These are phyloP conservation scores for Pygmarrhopalites habei DNA, from an alignment of 1,140 invertebrate genomes.

Conservation along the genomic window DNA sequence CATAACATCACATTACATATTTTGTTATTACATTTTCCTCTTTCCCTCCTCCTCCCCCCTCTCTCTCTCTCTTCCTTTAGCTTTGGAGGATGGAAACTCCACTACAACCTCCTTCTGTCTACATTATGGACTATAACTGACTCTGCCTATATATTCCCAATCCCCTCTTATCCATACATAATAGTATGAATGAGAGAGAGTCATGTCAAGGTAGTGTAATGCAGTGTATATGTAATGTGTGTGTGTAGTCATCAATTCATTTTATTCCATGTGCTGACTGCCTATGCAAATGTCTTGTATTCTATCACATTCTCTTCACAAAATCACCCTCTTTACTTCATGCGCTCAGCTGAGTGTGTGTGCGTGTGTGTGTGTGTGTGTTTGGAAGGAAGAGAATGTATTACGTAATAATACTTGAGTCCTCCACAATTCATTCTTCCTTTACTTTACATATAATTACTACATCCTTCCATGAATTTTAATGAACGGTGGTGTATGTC, in stretches of 20 bases:
- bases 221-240: neutral
- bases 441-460: conserved; percentile 7
- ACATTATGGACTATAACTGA: neutral
- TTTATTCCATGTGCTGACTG: conserved; percentile 6
- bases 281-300: neutral
- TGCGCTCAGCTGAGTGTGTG: neutral
- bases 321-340: neutral
- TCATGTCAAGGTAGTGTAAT: neutral
- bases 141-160: neutral
- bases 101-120: too few relatives aligned
- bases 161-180: neutral
- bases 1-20: conserved; percentile 14
- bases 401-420: neutral
- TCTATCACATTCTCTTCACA: neutral
- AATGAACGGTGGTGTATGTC: too few relatives aligned
- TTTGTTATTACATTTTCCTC: conserved; percentile 7
- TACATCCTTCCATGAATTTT: conserved; percentile 9
- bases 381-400: neutral
- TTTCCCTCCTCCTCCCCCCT: neutral
- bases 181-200: neutral
- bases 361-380: neutral
- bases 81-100: too few relatives aligned
- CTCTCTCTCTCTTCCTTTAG: neutral
- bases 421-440: neutral
- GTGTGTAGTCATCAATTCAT: neutral